Base-by-base conservation (phyloP, 2,888 invertebrate genomes). In the Steinernema scapterisci region DNA sequence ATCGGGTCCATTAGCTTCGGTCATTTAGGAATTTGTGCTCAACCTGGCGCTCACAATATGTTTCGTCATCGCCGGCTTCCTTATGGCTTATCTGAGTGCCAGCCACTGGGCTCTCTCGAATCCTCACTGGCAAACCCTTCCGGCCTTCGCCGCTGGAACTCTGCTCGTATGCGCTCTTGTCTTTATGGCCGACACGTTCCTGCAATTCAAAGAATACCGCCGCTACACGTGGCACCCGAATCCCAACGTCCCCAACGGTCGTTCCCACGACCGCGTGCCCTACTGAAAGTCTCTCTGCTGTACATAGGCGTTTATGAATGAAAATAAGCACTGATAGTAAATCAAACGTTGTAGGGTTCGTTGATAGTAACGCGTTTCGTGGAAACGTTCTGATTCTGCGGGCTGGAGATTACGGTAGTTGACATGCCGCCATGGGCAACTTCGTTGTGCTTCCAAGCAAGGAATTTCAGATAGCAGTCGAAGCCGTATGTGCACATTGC, bases 401-500 rank as follows among this genome's bases (percentile, higher is more conserved):
- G 54, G 23, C 13, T 16, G 25, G 19, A 13, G 27, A 2, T 27
- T 27, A 16, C 38, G 11, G 63, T 16, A 63, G 31, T 63, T 13
- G 31, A 6, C 63, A 63, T 63, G 23, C 82, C 81, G n/a, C 81
- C 81, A 25, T 56, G 72, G 7, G 81, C 81, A 70, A 73, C 73
- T 71, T 85, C 85, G 73, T 86, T 79, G 54, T 83, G 79, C 56
- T 83, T 84, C 88, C 92, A 91, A 0, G 91, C 92, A 79, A 90
- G 90, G 88, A 91, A 93, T 88, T 95, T 95, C 48, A 94, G 87
- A 89, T 91, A 93, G 46, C 93, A 92, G 88, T 95, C 95, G 80
- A 91, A 91, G 0, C 91, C 93, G 89, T 94, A 95, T 44, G 91
- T 91, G 27, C 92, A 88, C 92, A 93, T 93, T 21, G 92, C 92